phyloP scores from a whole-genome alignment of 2,797 vertebrate species.

The Brachyalestes nurse region DNA sequence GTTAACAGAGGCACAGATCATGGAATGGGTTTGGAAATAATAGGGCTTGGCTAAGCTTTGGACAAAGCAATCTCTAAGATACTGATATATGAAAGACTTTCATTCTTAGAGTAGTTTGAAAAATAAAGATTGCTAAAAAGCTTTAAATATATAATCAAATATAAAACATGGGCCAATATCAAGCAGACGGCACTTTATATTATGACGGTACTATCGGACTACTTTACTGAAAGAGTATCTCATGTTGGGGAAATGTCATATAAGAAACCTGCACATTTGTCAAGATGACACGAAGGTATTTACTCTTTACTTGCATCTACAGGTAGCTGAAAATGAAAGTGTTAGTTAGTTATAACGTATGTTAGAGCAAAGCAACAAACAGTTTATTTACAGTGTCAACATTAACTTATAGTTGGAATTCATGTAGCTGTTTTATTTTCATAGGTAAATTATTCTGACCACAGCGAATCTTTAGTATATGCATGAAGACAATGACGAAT shows the following conservation, averaged over 20 bases:
- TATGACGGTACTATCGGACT: not conserved
- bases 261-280: not conserved
- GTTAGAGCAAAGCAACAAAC: too few relatives aligned
- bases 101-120: not conserved
- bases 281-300: not conserved
- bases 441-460: not conserved
- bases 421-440: not conserved
- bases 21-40: conserved; percentile 33
- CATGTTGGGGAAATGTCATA: not conserved
- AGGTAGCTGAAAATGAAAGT: not conserved
- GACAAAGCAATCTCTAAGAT: conserved; percentile 1
- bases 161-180: not conserved
- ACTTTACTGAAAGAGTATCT: not conserved
- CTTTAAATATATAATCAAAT: not conserved
- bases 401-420: not conserved
- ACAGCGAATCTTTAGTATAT: not conserved
- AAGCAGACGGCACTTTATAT: not conserved
- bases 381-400: too few relatives aligned
- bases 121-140: not conserved
- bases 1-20: conserved; percentile 20
- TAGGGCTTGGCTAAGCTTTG: conserved; percentile 17
- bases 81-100: not conserved
- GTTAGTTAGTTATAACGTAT: too few relatives aligned
- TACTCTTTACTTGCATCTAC: not conserved
- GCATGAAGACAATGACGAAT: not conserved